Evolutionary conservation across 2,888 invertebrate species (phyloP).

Genomic region (Lasioglossum vierecki): DNA sequence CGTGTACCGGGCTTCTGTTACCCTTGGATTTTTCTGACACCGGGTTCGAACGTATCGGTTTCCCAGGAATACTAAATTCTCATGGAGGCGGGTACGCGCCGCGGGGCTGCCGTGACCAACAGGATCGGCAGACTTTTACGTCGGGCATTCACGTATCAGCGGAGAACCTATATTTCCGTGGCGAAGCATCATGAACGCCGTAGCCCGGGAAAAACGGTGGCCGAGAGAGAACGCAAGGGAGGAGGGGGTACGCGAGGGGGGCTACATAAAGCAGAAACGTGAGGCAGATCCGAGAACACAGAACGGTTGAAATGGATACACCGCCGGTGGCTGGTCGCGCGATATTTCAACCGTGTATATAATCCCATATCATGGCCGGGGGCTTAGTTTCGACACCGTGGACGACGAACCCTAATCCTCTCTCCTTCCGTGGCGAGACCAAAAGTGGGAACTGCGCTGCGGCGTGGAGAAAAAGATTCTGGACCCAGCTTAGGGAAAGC

Average conservation of each 20-base stretch:
- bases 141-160: conserved; percentile 26
- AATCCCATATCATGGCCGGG: conserved; percentile 80
- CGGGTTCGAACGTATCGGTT: conserved; percentile 10
- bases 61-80: conserved; percentile 34
- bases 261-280: conserved; percentile 55
- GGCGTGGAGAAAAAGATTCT: conserved; percentile 63
- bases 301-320: conserved; percentile 66
- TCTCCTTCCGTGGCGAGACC: conserved; percentile 59
- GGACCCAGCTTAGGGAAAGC: conserved; percentile 30
- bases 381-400: conserved; percentile 79
- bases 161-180: conserved; percentile 29
- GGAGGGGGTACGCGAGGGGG: not conserved
- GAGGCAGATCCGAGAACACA: conserved; percentile 52
- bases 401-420: conserved; percentile 77
- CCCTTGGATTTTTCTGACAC: conserved; percentile 20
- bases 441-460: conserved; percentile 51
- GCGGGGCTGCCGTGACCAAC: conserved; percentile 40
- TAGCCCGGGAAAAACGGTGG: conserved; percentile 16
- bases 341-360: conserved; percentile 80
- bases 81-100: conserved; percentile 3
- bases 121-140: conserved; percentile 39
- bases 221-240: not conserved
- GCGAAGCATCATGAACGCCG: conserved; percentile 36
- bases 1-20: not conserved
- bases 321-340: conserved; percentile 53